Base-by-base conservation (phyloP, 2,113 vertebrate species). In the Embiotoca jacksoni region DNA sequence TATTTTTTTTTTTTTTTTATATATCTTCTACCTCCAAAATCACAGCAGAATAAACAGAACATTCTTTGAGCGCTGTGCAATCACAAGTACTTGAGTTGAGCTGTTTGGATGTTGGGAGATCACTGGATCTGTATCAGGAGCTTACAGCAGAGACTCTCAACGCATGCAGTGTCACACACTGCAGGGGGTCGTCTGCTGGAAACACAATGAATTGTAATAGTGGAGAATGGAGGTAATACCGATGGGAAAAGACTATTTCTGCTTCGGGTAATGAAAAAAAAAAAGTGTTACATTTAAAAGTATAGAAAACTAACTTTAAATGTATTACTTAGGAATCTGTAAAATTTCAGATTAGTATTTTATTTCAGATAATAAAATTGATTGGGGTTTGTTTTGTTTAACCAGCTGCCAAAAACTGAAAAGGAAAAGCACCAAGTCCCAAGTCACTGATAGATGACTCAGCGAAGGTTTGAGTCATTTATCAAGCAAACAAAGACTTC, bases 1-100 rank as follows among this genome's bases (percentile, higher is more conserved):
- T 23, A 23, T 1, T 23, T 14, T 65, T 71, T 69, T 81, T 37
- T 54, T 59, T 23, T 7, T 30, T 15, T 77, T 74, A 83, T 70
- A 82, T 75, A 72, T 56, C 47, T 15, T 82, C 15, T 67, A 67
- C 16, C 59, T 85, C 60, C 72, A 76, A 85, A 59, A 58, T 83
- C 82, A 82, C 82, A 89, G 81, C 69, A 78, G 55, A 88, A 85
- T 46, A 76, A 81, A 82, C 61, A 76, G 46, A 80, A 88, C 71
- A 69, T 66, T 80, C 32, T 63, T 59, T 39, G 33, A 33, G 37
- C 44, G 75, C 81, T 55, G 71, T 75, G 66, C 75, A 86, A 71
- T 31, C 53, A 73, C 47, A 58, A 30, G 49, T 60, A 50, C 52
- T 14, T 31, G 46, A 76, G 49, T 44, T 46, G 55, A 77, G 1